phyloP scores from a whole-genome alignment of 1,140 invertebrate species.

The Metopolophium dirhodum region DNA sequence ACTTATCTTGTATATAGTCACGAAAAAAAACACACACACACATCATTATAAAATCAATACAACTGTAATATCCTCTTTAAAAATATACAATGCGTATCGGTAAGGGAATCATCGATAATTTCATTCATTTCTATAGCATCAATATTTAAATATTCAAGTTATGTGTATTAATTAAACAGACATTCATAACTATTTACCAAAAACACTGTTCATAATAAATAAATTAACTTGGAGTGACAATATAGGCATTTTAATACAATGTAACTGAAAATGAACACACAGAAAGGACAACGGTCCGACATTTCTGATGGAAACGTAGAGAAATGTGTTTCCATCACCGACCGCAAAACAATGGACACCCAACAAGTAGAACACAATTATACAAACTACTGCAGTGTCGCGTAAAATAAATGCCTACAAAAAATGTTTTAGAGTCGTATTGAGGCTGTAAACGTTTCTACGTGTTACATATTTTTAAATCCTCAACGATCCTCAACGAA shows the following conservation, averaged over 20 bases:
- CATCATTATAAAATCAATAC: too few relatives aligned
- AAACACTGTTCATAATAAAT: not conserved
- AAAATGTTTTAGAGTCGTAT: not conserved
- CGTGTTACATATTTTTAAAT: not conserved
- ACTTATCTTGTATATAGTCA: too few relatives aligned
- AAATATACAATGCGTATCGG: not conserved
- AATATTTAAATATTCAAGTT: not conserved
- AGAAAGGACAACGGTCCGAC: not conserved
- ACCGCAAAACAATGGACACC: not conserved
- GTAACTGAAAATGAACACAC: not conserved
- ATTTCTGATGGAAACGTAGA: not conserved
- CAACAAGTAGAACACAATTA: not conserved
- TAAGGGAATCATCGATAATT: not conserved
- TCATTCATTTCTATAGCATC: not conserved
- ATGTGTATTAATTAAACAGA: not conserved
- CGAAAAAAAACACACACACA: too few relatives aligned
- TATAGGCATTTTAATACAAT: not conserved
- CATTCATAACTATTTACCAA: not conserved
- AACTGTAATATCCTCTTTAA: too few relatives aligned
- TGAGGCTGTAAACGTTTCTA: not conserved
- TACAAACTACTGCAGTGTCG: not conserved
- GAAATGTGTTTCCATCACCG: not conserved
- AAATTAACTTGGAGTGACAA: not conserved
- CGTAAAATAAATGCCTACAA: not conserved
- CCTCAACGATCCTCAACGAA: too few relatives aligned